Evolutionary conservation across 2,888 invertebrate genomes (phyloP).

Genomic region (Apamea monoglypha): DNA sequence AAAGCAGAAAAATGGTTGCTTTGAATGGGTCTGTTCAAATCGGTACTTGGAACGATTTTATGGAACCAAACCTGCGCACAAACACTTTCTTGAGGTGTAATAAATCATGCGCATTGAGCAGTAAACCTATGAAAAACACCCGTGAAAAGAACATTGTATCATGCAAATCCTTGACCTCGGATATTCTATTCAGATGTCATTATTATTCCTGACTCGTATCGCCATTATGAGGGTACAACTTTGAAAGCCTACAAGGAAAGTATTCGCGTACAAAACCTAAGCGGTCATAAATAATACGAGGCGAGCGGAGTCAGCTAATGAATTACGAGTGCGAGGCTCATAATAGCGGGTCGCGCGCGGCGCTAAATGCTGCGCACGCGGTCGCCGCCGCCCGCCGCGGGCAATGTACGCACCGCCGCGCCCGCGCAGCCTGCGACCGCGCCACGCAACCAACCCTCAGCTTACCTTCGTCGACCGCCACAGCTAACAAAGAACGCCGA

Average conservation of each 20-base stretch:
- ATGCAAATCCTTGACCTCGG: constrained; percentile 81
- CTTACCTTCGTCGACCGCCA: constrained; percentile 48
- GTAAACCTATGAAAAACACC: constrained; percentile 69
- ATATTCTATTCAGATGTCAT: constrained; percentile 83
- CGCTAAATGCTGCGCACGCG: constrained; percentile 71
- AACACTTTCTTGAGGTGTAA: constrained; percentile 66
- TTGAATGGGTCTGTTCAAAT: constrained; percentile 63
- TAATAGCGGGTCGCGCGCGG: constrained; percentile 79
- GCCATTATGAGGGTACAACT: constrained; percentile 77
- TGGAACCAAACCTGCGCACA: constrained; percentile 62
- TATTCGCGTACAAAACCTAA: constrained; percentile 83
- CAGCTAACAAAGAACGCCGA: constrained; percentile 70
- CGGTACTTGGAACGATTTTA: constrained; percentile 68
- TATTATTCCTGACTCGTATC: constrained; percentile 78
- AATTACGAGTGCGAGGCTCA: constrained; percentile 83
- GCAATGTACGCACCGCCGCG: constrained; percentile 69
- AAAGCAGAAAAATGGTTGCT: constrained; percentile 52
- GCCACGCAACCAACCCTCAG: constrained; percentile 57
- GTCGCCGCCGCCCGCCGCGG: constrained; percentile 68
- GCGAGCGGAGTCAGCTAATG: constrained; percentile 86
- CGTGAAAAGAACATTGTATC: constrained; percentile 78
- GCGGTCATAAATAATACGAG: constrained; percentile 85
- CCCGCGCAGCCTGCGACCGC: constrained; percentile 54
- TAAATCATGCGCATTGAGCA: constrained; percentile 74
- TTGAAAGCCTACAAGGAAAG: constrained; percentile 79